These are phyloP conservation scores for Branchellion lobata DNA, from an alignment of 2,888 invertebrate species.

Conservation along the genomic window DNA sequence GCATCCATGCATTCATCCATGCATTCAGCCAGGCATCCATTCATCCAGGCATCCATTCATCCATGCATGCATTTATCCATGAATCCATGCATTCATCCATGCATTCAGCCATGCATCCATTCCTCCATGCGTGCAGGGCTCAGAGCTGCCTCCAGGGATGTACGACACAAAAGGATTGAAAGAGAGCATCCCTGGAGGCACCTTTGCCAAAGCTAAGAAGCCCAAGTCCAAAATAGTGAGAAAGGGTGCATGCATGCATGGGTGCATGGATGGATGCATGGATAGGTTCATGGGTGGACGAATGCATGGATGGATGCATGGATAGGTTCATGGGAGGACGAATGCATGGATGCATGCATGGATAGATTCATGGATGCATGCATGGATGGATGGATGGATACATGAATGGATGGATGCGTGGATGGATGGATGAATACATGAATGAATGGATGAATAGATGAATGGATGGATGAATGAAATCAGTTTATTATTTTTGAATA, in stretches of 20 bases:
- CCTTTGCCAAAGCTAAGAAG: too few relatives aligned
- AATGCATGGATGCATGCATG: constrained; percentile 4
- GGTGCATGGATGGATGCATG: not conserved
- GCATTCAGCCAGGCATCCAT: constrained; percentile 36
- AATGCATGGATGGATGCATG: constrained; percentile 15
- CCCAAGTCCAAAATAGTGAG: too few relatives aligned
- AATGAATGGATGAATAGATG: not conserved
- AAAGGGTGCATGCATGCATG: not conserved
- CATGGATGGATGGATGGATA: not conserved
- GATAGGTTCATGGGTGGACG: not conserved
- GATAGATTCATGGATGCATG: not conserved
- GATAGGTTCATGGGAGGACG: not conserved
- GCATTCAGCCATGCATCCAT: not conserved
- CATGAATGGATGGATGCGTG: not conserved
- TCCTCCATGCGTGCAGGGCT: not conserved
- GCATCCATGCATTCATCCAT: constrained; percentile 39
- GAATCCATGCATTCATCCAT: constrained; percentile 17
- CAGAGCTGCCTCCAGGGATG: not conserved
- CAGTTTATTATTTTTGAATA: too few relatives aligned
- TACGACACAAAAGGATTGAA: not conserved
- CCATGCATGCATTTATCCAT: constrained; percentile 34
- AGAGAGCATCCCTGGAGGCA: not conserved
- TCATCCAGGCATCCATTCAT: constrained; percentile 32
- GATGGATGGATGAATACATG: not conserved
- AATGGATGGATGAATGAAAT: not conserved